Evolutionary conservation across 1,140 invertebrate species (phyloP).

Genomic region (Saccostrea echinata): DNA sequence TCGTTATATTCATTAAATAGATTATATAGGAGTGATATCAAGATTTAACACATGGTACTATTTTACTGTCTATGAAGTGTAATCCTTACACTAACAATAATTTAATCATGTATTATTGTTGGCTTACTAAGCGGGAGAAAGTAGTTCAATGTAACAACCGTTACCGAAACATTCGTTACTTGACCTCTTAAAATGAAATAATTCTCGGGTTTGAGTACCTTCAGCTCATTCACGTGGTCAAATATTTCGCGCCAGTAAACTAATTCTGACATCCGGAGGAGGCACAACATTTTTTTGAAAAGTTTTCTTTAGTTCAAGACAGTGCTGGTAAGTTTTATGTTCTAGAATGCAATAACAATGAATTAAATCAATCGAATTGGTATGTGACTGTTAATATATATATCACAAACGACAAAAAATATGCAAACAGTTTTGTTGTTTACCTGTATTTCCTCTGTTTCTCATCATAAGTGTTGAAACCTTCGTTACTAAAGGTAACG

Average conservation of each 20-base stretch:
- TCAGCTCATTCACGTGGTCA: constrained; percentile 7
- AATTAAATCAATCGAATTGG: not conserved
- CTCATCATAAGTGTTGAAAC: no score
- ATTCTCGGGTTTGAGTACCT: not conserved
- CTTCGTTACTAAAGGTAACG: constrained; percentile 23
- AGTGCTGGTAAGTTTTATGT: constrained; percentile 19
- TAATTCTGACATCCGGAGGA: not conserved
- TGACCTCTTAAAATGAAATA: not conserved
- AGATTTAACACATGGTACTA: constrained; percentile 12
- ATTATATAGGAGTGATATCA: not conserved
- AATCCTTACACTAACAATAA: not conserved
- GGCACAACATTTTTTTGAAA: not conserved
- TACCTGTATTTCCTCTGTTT: not conserved
- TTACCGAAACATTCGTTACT: constrained; percentile 11
- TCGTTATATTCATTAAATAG: no score
- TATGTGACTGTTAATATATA: not conserved
- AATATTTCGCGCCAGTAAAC: constrained; percentile 8
- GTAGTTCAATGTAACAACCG: not conserved
- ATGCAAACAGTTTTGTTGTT: not conserved
- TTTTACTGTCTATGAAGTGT: not conserved
- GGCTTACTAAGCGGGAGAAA: constrained; percentile 13
- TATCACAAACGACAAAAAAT: not conserved
- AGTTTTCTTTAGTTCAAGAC: not conserved
- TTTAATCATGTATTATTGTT: not conserved
- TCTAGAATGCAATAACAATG: not conserved